phyloP scores from a whole-genome alignment of 2,797 vertebrate species.

The Dicrostonyx torquatus region DNA sequence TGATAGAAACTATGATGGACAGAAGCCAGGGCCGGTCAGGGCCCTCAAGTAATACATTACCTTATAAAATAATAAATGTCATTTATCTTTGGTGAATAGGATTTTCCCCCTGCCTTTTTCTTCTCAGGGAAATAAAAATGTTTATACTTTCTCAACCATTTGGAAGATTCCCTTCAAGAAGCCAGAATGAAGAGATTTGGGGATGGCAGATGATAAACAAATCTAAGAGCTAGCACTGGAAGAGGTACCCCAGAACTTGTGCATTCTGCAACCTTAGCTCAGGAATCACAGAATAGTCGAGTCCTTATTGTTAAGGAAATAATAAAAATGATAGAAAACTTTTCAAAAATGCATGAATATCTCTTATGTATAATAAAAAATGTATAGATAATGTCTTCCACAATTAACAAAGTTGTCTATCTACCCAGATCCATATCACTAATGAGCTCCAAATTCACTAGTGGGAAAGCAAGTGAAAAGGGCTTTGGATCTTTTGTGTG shows the following conservation, averaged over 20 bases:
- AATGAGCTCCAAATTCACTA: not conserved
- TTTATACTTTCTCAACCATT: slow-evolving; percentile 51
- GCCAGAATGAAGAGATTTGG: not conserved
- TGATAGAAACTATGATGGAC: not conserved
- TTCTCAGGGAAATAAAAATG: slow-evolving; percentile 64
- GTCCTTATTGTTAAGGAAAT: slow-evolving; percentile 29
- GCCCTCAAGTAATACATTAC: not conserved
- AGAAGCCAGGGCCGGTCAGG: not conserved
- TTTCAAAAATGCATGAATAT: not conserved
- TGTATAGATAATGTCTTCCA: not conserved
- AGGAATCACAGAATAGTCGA: not conserved
- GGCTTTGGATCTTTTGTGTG: not conserved
- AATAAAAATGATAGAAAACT: not conserved
- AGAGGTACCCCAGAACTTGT: not conserved
- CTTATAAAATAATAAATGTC: slow-evolving; percentile 56
- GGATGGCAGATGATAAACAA: not conserved
- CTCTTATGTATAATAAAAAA: slow-evolving; percentile 6
- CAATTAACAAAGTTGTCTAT: not conserved
- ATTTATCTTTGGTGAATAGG: slow-evolving; percentile 35
- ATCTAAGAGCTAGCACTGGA: not conserved
- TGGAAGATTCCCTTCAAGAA: slow-evolving; percentile 56
- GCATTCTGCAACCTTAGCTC: not conserved
- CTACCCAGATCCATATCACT: not conserved
- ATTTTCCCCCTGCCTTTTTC: slow-evolving; percentile 12
- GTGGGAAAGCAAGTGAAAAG: not conserved